phyloP scores from a whole-genome alignment of 2,888 invertebrate genomes.

The Resseliella maxima region DNA sequence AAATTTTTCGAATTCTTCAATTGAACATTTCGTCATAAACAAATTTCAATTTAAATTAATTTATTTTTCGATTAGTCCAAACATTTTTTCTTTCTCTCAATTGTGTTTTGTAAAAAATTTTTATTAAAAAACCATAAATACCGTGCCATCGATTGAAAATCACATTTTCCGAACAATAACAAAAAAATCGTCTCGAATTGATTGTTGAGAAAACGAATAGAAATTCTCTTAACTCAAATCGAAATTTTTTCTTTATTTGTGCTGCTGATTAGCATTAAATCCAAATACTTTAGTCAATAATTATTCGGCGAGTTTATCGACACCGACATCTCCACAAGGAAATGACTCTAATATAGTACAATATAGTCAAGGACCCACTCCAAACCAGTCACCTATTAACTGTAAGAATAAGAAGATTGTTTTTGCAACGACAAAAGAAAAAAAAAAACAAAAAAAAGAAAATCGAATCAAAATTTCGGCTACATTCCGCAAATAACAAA shows the following conservation, averaged over 20 bases:
- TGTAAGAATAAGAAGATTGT: constrained; percentile 3
- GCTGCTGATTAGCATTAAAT: constrained; percentile 63
- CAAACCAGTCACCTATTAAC: constrained; percentile 66
- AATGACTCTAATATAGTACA: constrained; percentile 68
- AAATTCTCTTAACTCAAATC: background rate
- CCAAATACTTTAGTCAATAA: constrained; percentile 69
- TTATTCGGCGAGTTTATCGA: constrained; percentile 70
- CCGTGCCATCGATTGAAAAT: background rate
- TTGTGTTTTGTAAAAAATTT: too few relatives aligned
- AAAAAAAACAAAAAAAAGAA: background rate
- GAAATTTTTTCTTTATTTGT: background rate
- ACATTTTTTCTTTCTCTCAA: too few relatives aligned
- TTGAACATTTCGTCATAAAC: too few relatives aligned
- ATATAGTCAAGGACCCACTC: constrained; percentile 69
- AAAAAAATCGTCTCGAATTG: background rate
- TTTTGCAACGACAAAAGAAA: background rate
- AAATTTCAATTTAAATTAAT: too few relatives aligned
- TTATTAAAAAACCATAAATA: too few relatives aligned
- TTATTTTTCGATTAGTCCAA: too few relatives aligned
- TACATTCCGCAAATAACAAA: background rate
- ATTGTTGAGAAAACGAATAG: background rate
- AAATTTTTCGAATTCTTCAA: background rate
- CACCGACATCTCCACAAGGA: constrained; percentile 71
- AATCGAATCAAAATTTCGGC: background rate
- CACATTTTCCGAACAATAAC: constrained; percentile 9